Conservation (phyloP, 2,888 invertebrate genomes). For the Parapristionchus giblindavisi region DNA sequence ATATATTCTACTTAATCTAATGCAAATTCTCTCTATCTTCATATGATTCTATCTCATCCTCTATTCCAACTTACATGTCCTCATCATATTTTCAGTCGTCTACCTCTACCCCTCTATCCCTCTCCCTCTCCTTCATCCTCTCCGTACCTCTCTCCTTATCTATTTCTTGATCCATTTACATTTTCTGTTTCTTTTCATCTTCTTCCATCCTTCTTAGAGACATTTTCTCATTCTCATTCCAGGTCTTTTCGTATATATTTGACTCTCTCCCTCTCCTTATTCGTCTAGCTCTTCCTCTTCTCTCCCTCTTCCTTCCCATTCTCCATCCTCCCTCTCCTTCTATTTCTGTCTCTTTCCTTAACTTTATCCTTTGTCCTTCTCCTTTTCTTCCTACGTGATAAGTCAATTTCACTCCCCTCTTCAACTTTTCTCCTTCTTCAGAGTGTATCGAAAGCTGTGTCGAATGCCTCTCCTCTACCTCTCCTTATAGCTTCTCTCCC, state of each 20-base stretch:
- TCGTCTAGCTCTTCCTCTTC: constrained; percentile 40
- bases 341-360: constrained; percentile 15
- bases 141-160: constrained; percentile 15
- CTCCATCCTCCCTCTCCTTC: constrained; percentile 27
- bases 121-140: constrained; percentile 13
- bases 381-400: constrained; percentile 5
- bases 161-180: constrained; percentile 13
- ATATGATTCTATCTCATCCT: no score
- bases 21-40: no score
- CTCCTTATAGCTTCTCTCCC: neutral
- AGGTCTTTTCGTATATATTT: constrained; percentile 21
- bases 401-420: constrained; percentile 34
- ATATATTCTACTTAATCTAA: no score
- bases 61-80: no score
- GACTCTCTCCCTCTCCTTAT: constrained; percentile 36
- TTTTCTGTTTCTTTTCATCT: constrained; percentile 14
- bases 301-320: neutral
- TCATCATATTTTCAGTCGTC: no score
- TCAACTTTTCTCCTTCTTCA: constrained; percentile 8
- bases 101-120: neutral
- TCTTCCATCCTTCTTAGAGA: constrained; percentile 19
- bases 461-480: neutral
- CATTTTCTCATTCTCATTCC: neutral
- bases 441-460: neutral
- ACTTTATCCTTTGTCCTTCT: constrained; percentile 14